These are phyloP conservation scores for Caenorhabditis latens DNA, from an alignment of 1,140 invertebrate genomes.

Conservation along the genomic window DNA sequence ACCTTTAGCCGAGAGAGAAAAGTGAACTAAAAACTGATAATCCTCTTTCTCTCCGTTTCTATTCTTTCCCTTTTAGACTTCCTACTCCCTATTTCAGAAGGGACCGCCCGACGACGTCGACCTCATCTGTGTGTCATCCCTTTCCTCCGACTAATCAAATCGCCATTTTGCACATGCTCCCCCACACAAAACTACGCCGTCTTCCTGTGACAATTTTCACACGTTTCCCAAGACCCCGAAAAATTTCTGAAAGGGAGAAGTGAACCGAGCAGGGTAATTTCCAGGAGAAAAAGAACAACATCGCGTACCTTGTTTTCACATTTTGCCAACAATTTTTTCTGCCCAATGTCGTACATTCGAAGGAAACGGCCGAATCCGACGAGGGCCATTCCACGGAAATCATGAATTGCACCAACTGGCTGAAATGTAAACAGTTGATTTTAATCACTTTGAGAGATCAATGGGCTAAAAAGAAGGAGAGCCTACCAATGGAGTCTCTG, in stretches of 20 bases:
- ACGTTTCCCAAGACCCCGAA: not conserved
- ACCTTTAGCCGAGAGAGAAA: slow-evolving; percentile 8
- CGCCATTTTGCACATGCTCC: slow-evolving; percentile 13
- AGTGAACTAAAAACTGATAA: slow-evolving; percentile 44
- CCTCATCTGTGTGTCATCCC: slow-evolving; percentile 41
- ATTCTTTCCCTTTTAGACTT: not conserved
- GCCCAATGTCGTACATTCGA: slow-evolving; percentile 95
- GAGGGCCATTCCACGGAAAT: slow-evolving; percentile 91
- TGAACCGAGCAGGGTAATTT: not conserved
- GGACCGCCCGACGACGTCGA: not conserved
- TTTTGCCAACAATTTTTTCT: slow-evolving; percentile 94
- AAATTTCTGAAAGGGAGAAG: not conserved
- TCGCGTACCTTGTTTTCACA: slow-evolving; percentile 92
- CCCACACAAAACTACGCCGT: not conserved
- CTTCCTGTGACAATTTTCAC: not conserved
- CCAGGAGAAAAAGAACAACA: not conserved
- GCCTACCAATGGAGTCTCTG: slow-evolving; percentile 82
- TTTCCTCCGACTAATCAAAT: slow-evolving; percentile 37
- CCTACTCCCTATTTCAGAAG: not conserved
- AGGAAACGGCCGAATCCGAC: slow-evolving; percentile 92
- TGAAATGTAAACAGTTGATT: slow-evolving; percentile 70
- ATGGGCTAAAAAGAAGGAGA: not conserved
- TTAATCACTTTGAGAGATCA: not conserved
- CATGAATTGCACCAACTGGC: slow-evolving; percentile 86
- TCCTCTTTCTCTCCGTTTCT: not conserved